Conservation (phyloP, 2,888 invertebrate species). For the Lacanobia wlatinum region DNA sequence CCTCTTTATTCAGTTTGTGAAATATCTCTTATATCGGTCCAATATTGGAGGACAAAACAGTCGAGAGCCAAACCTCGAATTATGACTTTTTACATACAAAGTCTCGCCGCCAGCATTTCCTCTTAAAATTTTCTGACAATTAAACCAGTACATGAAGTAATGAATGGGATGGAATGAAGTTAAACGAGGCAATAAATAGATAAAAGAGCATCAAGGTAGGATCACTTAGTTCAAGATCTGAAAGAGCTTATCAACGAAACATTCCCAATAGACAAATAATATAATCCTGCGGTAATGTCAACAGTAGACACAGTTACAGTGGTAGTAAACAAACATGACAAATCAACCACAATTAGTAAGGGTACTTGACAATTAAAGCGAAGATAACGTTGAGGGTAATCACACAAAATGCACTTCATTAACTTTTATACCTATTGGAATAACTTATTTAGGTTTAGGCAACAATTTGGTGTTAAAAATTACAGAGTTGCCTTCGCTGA, state of each 20-base stretch:
- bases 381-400: conserved; percentile 9
- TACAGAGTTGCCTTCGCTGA: not conserved
- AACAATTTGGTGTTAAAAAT: not conserved
- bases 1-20: too few species aligned
- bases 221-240: not conserved
- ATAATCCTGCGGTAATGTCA: not conserved
- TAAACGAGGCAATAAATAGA: not conserved
- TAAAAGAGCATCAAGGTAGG: not conserved
- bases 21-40: too few species aligned
- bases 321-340: conserved; percentile 20
- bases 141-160: not conserved
- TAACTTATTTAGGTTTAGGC: not conserved
- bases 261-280: not conserved
- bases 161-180: not conserved
- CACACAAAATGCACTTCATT: not conserved
- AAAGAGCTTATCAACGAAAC: not conserved
- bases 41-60: too few species aligned
- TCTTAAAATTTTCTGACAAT: too few species aligned
- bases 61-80: too few species aligned
- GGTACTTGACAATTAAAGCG: not conserved
- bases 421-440: not conserved
- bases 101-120: too few species aligned
- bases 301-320: not conserved
- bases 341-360: conserved; percentile 8
- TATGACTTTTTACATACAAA: too few species aligned